These are phyloP conservation scores for Cebus imitator DNA, from an alignment of 2,113 vertebrate species.

Conservation along the genomic window DNA sequence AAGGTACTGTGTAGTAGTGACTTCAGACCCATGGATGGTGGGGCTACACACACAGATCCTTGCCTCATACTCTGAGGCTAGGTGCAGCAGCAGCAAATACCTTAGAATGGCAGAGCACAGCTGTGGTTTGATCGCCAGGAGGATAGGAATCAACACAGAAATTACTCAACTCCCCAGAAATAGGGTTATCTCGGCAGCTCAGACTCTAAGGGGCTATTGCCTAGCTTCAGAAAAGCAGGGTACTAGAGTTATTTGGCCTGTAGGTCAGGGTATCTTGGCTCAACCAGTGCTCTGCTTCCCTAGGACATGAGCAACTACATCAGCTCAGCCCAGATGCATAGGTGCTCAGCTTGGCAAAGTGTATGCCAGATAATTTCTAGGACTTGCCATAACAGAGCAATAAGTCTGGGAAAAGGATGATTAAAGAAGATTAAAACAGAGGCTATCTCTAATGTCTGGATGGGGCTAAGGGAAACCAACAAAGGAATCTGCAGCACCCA, in stretches of 20 bases:
- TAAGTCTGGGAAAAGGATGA: neutral
- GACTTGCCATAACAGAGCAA: neutral
- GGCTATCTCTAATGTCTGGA: neutral
- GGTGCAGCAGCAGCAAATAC: neutral
- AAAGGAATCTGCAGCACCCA: neutral
- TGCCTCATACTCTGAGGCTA: neutral
- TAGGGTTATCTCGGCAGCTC: neutral
- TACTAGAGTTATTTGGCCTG: neutral
- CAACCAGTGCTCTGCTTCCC: neutral
- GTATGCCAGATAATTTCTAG: neutral
- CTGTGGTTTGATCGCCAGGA: neutral
- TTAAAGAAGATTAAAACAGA: constrained; percentile 2
- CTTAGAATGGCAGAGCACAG: neutral
- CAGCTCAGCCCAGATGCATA: neutral
- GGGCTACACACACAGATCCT: neutral
- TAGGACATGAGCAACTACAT: neutral
- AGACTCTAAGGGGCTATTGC: neutral
- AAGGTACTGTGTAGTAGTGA: neutral
- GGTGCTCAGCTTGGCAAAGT: neutral
- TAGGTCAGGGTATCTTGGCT: neutral
- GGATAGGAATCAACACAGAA: neutral
- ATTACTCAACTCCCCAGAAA: neutral
- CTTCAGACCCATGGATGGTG: neutral
- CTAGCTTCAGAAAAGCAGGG: neutral
- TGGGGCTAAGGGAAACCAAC: neutral